Base-by-base conservation (phyloP, 1,140 invertebrate genomes). In the Bilobella aurantiaca region DNA sequence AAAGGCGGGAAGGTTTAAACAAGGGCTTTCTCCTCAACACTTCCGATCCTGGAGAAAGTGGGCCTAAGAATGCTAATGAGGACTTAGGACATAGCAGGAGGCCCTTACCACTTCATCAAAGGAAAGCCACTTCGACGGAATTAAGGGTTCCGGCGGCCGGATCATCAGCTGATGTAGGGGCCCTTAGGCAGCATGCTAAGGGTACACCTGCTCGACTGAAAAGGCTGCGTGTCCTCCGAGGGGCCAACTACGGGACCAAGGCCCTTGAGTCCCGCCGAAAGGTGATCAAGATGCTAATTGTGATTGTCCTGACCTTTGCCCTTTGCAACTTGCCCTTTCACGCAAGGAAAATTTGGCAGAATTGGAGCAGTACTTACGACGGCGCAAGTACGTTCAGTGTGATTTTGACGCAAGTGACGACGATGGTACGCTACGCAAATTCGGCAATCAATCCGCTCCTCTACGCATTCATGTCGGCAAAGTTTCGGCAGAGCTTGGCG, bases 261-360 rank as follows among this genome's bases (percentile, higher is more conserved):
- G 70, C 70, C 12, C 61, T 72, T 1, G 49, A 69, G 30, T 67
- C 67, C 5, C 25, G 80, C 25, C 69, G 77, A 1, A 74, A 75
- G 47, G 79, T 82, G 8, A 78, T 79, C 63, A 83, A 87, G 58
- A 88, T 93, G 82, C 80, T 93, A 27, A 85, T 93, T 28, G 85
- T 89, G 2, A 86, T 92, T 14, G 87, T 91, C 5, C 77, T 88
- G 37, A 86, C 87, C 57, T 93, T 93, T 76, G 88, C 88, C 1
- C 69, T 91, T 14, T 92, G 89, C 78, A 90, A 92, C 76, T 77
- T 92, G 27, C 90, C 90, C 0, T 87, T 88, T 76, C 90, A 92
- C 78, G 85, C 86, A 0, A 81, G 89, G 14, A 89, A 91, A 74
- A 84, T 90, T 78, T 89, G 89, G 85, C 85, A 88, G 73, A 82